Conservation (phyloP, 2,888 invertebrate species). For the Cabera pusaria region DNA sequence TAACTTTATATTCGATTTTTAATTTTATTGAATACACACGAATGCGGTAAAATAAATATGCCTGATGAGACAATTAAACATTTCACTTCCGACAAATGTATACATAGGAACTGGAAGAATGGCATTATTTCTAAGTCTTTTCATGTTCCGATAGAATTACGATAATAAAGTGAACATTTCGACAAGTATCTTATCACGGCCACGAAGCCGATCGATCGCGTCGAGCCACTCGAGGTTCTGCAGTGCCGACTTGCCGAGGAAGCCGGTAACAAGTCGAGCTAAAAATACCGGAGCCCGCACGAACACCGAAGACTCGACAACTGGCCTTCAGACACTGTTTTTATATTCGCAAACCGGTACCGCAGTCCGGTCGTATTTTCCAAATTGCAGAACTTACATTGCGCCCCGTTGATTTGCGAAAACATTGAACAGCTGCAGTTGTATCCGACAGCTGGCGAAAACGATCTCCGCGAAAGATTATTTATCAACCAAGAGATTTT, state of each 20-base stretch:
- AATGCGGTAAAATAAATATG: slow-evolving; percentile 1
- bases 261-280: slow-evolving; percentile 30
- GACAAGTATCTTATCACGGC: slow-evolving; percentile 22
- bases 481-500: slow-evolving; percentile 8
- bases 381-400: slow-evolving; percentile 7
- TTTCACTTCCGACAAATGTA: no score
- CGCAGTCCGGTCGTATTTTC: slow-evolving; percentile 13
- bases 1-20: slow-evolving; percentile 15
- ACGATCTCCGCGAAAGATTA: slow-evolving; percentile 7
- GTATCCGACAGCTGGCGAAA: slow-evolving; percentile 13
- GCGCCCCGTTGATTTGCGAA: slow-evolving; percentile 1
- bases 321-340: slow-evolving; percentile 47
- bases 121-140: no score
- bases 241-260: slow-evolving; percentile 11
- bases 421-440: slow-evolving; percentile 10
- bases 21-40: slow-evolving; percentile 11
- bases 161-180: no score
- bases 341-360: slow-evolving; percentile 26
- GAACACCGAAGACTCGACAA: slow-evolving; percentile 27
- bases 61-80: no score
- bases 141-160: no score
- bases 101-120: no score
- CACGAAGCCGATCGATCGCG: slow-evolving; percentile 27
- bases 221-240: slow-evolving; percentile 10
- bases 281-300: slow-evolving; percentile 47